Conservation (phyloP, 2,113 vertebrate species). For the Notothenia rossii region DNA sequence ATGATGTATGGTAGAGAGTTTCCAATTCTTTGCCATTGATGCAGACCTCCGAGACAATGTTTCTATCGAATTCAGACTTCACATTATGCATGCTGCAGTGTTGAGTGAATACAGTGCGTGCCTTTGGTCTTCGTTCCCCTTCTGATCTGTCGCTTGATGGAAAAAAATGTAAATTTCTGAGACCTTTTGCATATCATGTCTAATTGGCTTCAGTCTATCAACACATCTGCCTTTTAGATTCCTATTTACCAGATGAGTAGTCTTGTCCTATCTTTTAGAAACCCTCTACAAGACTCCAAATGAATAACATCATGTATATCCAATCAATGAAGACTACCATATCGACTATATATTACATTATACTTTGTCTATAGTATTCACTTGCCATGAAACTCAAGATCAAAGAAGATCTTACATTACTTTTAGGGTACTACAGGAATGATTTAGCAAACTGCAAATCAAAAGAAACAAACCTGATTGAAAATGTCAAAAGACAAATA, state of each 20-base stretch:
- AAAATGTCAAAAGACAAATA: not conserved
- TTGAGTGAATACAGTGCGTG: slow-evolving; percentile 76
- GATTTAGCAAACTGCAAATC: slow-evolving; percentile 1
- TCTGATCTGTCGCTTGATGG: slow-evolving; percentile 79
- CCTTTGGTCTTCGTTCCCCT: slow-evolving; percentile 74
- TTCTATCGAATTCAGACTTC: slow-evolving; percentile 60
- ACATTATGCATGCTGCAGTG: slow-evolving; percentile 74
- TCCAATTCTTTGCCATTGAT: slow-evolving; percentile 49
- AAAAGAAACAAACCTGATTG: not conserved
- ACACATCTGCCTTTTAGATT: slow-evolving; percentile 72
- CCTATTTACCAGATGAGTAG: slow-evolving; percentile 30
- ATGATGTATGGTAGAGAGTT: slow-evolving; percentile 62
- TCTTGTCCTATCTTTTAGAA: slow-evolving; percentile 58
- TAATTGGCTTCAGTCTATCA: slow-evolving; percentile 75
- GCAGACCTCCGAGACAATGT: slow-evolving; percentile 62
- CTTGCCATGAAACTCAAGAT: not conserved
- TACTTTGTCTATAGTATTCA: not conserved
- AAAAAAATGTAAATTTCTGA: slow-evolving; percentile 80
- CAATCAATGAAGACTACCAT: slow-evolving; percentile 10
- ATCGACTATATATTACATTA: not conserved
- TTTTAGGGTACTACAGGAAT: not conserved
- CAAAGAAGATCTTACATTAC: not conserved
- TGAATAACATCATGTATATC: slow-evolving; percentile 34
- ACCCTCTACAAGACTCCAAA: slow-evolving; percentile 47
- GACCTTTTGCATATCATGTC: slow-evolving; percentile 74